Evolutionary conservation across 2,888 invertebrate genomes (phyloP), one percentile per base, ranked within the genome.

Genomic region (Coremacera marginata): DNA sequence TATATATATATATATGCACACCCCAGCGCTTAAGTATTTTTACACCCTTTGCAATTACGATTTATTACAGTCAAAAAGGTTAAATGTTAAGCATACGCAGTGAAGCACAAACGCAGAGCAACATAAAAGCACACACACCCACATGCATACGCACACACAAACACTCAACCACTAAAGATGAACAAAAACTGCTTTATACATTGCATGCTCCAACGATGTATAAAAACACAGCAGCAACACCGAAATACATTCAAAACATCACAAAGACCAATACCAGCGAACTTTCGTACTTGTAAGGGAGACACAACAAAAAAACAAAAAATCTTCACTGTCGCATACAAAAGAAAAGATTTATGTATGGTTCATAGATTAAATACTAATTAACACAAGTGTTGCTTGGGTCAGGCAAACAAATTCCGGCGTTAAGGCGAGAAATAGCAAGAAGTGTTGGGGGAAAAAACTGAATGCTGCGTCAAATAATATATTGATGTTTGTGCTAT

Each of bases 321-420:
- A 22, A 11, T 5, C 7, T 27, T 65, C 65, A 34, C 16, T 19
- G 68, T 16, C 51, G 51, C 27, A 68, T 51, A 68, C 31, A 31
- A 63, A 68, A 51, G 68, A 27, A 51, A 68, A 68, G 68, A 68
- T 68, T 68, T 68, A 68, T 68, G 68, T 27, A 49, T 51, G 85
- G 84, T 84, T 84, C 83, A 85, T 84, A 86, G 85, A 85, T 85
- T 85, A 85, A 85, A 86, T 85, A 86, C 85, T 86, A 86, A 85
- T 85, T 85, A 85, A 85, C 86, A 84, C 84, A 78, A 82, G 78
- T 78, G 68, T 62, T 77, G 51, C 63, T n/a, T 27, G n/a, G n/a
- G 63, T 11, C n/a, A 5, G 63, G 1, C 63, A 27, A 31, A 31
- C 63, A 31, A 31, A 63, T 44, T 44, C 44, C 14, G 44, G 44